phyloP scores from a whole-genome alignment of 2,113 vertebrate species.

The Ornithorhynchus anatinus region DNA sequence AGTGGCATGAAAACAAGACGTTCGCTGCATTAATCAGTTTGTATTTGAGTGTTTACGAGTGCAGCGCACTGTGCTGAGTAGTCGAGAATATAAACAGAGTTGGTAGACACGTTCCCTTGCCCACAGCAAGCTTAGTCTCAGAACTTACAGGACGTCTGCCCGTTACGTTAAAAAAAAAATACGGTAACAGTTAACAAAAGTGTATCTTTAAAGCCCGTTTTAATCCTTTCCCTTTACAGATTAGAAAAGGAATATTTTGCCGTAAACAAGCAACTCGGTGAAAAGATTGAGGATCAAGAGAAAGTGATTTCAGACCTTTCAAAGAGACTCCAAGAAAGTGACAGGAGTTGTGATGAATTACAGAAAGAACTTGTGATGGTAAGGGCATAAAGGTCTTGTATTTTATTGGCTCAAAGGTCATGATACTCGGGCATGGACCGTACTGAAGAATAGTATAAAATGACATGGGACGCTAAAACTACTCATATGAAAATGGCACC shows the following conservation, averaged over 20 bases:
- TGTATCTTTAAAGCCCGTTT: conserved; percentile 44
- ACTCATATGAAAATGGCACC: no score
- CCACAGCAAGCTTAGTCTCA: no score
- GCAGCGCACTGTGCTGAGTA: no score
- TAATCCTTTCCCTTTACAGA: conserved; percentile 70
- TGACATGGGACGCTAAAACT: no score
- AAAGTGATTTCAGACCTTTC: conserved; percentile 73
- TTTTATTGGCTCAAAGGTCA: conserved; percentile 46
- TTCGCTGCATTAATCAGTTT: no score
- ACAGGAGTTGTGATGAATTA: conserved; percentile 69
- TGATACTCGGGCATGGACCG: no score
- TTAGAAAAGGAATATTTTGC: conserved; percentile 76
- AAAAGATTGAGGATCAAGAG: conserved; percentile 78
- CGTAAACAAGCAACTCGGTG: conserved; percentile 70
- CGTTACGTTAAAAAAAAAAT: background rate
- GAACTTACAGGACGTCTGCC: background rate
- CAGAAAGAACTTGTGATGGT: conserved; percentile 70
- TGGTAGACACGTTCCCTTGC: no score
- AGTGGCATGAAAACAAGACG: background rate
- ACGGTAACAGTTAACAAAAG: conserved; percentile 10
- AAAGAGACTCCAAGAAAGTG: conserved; percentile 71
- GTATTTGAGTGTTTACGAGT: no score
- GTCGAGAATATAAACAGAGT: no score
- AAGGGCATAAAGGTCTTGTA: conserved; percentile 64
- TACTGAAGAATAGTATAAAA: no score